Conservation (phyloP, 2,888 invertebrate species). For the Drosophila kuntzei region DNA sequence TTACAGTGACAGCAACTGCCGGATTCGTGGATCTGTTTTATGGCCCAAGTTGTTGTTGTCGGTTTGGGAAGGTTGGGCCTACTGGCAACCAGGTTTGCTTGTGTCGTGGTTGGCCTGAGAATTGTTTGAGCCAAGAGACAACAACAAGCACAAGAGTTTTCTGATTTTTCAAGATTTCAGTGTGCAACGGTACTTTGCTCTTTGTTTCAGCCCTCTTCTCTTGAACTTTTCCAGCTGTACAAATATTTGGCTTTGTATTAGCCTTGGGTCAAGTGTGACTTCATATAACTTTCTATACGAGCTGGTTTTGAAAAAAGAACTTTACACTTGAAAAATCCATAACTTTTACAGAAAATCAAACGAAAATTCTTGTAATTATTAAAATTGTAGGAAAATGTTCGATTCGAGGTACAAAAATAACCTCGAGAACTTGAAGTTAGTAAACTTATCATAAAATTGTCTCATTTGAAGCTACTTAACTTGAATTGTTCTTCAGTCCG, state of each 20-base stretch:
- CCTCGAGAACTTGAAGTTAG: conserved; percentile 4
- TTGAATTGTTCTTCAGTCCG: conserved; percentile 22
- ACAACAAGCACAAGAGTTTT: conserved; percentile 17
- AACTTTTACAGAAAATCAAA: not conserved
- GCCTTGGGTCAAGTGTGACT: conserved; percentile 57
- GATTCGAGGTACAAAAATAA: not conserved
- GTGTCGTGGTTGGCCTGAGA: conserved; percentile 21
- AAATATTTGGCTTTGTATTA: conserved; percentile 65
- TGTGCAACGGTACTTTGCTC: conserved; percentile 52
- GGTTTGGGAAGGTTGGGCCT: conserved; percentile 10
- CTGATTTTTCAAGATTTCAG: conserved; percentile 51
- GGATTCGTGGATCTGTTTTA: conserved; percentile 55
- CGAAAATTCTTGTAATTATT: not conserved
- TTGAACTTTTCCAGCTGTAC: conserved; percentile 58
- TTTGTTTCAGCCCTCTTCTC: conserved; percentile 35
- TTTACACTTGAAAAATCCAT: not conserved
- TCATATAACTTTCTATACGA: conserved; percentile 48
- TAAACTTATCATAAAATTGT: conserved; percentile 1
- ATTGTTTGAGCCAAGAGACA: conserved; percentile 30
- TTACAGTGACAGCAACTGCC: conserved; percentile 24
- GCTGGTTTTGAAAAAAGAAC: conserved; percentile 17
- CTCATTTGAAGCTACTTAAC: conserved; percentile 2
- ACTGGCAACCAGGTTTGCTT: conserved; percentile 5
- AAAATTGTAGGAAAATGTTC: not conserved
- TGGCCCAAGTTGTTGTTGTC: conserved; percentile 21